These are phyloP conservation scores for Nanorana parkeri DNA, from an alignment of 2,113 vertebrate genomes.

Conservation along the genomic window DNA sequence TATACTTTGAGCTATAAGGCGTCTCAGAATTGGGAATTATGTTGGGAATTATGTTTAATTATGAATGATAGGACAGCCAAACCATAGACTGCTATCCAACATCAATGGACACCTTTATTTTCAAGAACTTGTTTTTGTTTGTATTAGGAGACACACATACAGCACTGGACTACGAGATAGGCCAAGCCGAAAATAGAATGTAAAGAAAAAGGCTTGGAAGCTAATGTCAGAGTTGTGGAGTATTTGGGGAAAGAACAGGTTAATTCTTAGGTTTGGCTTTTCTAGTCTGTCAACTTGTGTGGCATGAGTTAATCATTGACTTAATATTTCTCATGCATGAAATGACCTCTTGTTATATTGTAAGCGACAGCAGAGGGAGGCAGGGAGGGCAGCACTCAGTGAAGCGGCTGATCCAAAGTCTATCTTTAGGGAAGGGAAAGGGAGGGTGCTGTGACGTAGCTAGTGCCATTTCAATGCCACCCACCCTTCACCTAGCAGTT, in stretches of 20 bases:
- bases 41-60: no score
- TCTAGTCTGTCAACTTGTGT: background rate
- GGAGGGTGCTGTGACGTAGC: constrained; percentile 43
- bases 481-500: constrained; percentile 31
- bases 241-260: background rate
- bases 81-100: no score
- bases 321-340: constrained; percentile 52
- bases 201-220: background rate
- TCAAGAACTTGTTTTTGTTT: no score
- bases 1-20: no score
- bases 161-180: background rate
- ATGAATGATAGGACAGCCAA: no score
- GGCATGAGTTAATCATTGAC: constrained; percentile 51
- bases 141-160: background rate
- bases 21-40: no score
- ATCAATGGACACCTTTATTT: no score
- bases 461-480: constrained; percentile 43
- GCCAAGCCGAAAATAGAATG: constrained; percentile 18
- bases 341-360: constrained; percentile 54
- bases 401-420: constrained; percentile 52
- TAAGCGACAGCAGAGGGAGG: constrained; percentile 34
- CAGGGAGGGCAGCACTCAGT: constrained; percentile 14
- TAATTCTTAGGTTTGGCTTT: constrained; percentile 19
- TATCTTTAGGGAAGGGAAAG: constrained; percentile 39
- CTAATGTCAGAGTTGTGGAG: background rate